Base-by-base conservation (phyloP, 2,888 invertebrate species). In the Eupithecia pulchellata region DNA sequence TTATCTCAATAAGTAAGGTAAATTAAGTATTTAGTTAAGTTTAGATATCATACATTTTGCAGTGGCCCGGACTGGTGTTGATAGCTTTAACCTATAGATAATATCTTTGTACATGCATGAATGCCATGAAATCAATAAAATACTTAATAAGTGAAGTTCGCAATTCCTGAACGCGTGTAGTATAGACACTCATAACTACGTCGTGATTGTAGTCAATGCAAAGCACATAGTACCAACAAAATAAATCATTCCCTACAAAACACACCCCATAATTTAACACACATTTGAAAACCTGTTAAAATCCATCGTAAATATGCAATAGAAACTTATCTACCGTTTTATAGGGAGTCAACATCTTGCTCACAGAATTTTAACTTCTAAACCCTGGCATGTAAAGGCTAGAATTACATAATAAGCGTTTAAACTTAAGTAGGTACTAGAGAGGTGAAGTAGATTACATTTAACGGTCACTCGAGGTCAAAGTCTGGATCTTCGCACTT, bases 401-500 rank as follows among this genome's bases (percentile, higher is more conserved):
- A 69, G 36, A 69, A 66, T 66, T 29, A 66, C 64, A 55, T 68
- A 62, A 39, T 42, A 14, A 69, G 64, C 73, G 67, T 77, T 71
- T 68, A 71, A 62, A 55, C 64, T 39, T 32, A 47, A 20, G 66
- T 64, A 64, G 47, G 64, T 61, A 64, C 58, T 73, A 61, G 58
- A 64, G 68, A 64, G 64, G 68, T 62, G 27, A 62, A 71, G 39
- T 61, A 64, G 29, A 63, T 77, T 77, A 75, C 77, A 77, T 80
- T 84, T 84, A 80, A 84, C 77, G 79, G 78, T 81, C 79, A 81
- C 71, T 78, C 78, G 71, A 76, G 77, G 66, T 69, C 66, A 66
- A 64, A 61, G 71, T 61, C 71, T 64, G 55, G 42, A 39, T 57
- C 55, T 62, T 61, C 58, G 9, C 39, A 61, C 55, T 64, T 34